Evolutionary conservation across 2,113 vertebrate genomes (phyloP).

Genomic region (Indri indri): DNA sequence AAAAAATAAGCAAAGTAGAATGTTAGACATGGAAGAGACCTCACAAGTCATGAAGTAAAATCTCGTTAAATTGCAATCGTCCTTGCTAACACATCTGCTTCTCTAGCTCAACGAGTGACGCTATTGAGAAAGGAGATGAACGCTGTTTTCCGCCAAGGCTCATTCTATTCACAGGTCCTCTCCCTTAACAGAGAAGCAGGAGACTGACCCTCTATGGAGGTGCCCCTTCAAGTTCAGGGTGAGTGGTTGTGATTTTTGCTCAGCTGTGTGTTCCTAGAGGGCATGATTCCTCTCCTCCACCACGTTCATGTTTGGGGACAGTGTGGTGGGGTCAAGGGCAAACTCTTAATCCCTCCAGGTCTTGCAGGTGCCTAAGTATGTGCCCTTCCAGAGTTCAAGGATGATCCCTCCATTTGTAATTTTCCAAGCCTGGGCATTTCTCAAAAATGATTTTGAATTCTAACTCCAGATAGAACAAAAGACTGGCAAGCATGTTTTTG

Average conservation of each 20-base stretch:
- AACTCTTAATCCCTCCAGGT: not conserved
- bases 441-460: constrained; percentile 3
- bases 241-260: not conserved
- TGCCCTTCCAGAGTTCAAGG: not conserved
- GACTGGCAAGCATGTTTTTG: not conserved
- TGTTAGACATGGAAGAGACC: not conserved
- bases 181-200: not conserved
- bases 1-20: not conserved
- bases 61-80: not conserved
- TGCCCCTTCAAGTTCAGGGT: not conserved
- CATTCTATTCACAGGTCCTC: not conserved
- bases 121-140: too few relatives aligned
- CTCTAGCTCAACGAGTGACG: not conserved
- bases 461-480: not conserved
- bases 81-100: too few relatives aligned
- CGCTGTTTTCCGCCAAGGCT: not conserved
- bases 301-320: not conserved
- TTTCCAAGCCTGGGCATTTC: not conserved
- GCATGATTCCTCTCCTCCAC: not conserved
- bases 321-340: too few relatives aligned
- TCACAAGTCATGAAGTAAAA: not conserved
- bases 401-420: not conserved
- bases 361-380: not conserved
- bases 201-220: fast-evolving
- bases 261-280: not conserved